A percentile compares a stretch with the other conserved stretches of the same genome.
Conservation (phyloP, 2,888 invertebrate species). For the Lasiommata megera region DNA sequence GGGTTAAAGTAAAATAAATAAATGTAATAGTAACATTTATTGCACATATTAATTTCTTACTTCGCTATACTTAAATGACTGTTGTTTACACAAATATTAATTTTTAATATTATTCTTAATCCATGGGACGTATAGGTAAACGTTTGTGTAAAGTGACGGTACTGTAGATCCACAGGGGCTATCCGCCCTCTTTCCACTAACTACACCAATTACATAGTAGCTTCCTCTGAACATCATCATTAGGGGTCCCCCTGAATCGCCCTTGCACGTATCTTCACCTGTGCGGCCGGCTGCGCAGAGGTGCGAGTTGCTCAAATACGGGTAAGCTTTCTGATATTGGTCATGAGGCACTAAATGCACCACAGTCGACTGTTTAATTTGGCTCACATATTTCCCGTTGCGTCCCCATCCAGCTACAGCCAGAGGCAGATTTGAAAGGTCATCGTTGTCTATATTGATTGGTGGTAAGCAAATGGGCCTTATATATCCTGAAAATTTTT, state of each 20-base stretch:
- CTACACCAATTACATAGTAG: slow-evolving; percentile 65
- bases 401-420: slow-evolving; percentile 71
- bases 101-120: slow-evolving; percentile 2
- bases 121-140: slow-evolving; percentile 48
- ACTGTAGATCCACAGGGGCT: slow-evolving; percentile 65
- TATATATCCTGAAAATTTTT: slow-evolving; percentile 56
- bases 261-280: slow-evolving; percentile 71
- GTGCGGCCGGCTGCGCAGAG: slow-evolving; percentile 67
- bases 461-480: slow-evolving; percentile 68
- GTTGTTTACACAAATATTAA: not conserved
- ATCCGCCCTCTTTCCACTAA: slow-evolving; percentile 69
- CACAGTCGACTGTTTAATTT: slow-evolving; percentile 65
- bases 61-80: not conserved
- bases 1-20: no score
- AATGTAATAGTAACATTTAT: no score
- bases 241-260: slow-evolving; percentile 71
- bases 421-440: slow-evolving; percentile 55
- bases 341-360: slow-evolving; percentile 60
- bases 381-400: slow-evolving; percentile 54
- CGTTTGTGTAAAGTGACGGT: slow-evolving; percentile 69
- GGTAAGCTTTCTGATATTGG: slow-evolving; percentile 54
- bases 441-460: slow-evolving; percentile 58
- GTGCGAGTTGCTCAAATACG: slow-evolving; percentile 51
- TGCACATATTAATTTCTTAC: no score
- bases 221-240: slow-evolving; percentile 63